Evolutionary conservation across 2,113 vertebrate species (phyloP).

Genomic region (Ifrita kowaldi): DNA sequence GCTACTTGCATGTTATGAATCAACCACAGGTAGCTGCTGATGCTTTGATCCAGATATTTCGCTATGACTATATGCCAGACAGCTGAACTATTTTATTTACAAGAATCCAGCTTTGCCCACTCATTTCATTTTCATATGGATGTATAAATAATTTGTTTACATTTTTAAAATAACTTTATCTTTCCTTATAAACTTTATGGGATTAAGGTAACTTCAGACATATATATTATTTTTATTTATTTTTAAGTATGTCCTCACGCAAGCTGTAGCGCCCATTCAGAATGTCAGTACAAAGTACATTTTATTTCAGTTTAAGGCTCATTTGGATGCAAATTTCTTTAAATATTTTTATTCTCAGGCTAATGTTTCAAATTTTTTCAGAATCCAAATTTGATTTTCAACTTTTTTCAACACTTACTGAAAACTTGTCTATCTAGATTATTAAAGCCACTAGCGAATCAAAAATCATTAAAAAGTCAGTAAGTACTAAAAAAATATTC

Average conservation of each 20-base stretch:
- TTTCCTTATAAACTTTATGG: not conserved
- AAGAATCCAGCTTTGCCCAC: not conserved
- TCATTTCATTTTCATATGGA: not conserved
- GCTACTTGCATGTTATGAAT: not conserved
- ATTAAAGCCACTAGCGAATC: not conserved
- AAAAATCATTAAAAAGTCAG: not conserved
- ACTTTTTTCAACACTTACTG: not conserved
- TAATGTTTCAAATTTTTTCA: not conserved
- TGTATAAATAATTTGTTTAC: not conserved
- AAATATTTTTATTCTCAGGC: not conserved
- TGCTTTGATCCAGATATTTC: not conserved
- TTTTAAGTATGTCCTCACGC: not conserved
- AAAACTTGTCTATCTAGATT: not conserved
- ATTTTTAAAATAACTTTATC: not conserved
- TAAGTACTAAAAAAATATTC: not conserved
- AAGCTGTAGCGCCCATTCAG: not conserved
- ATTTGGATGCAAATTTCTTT: not conserved
- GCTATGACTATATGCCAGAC: not conserved
- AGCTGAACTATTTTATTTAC: not conserved
- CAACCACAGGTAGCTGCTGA: not conserved
- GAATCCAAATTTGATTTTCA: not conserved
- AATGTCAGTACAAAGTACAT: not conserved
- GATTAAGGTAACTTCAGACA: not conserved
- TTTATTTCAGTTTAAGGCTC: not conserved
- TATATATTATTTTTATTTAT: not conserved